Evolutionary conservation across 2,113 vertebrate species (phyloP), one percentile per base, ranked within the genome.

Genomic region (Anhinga rufa): DNA sequence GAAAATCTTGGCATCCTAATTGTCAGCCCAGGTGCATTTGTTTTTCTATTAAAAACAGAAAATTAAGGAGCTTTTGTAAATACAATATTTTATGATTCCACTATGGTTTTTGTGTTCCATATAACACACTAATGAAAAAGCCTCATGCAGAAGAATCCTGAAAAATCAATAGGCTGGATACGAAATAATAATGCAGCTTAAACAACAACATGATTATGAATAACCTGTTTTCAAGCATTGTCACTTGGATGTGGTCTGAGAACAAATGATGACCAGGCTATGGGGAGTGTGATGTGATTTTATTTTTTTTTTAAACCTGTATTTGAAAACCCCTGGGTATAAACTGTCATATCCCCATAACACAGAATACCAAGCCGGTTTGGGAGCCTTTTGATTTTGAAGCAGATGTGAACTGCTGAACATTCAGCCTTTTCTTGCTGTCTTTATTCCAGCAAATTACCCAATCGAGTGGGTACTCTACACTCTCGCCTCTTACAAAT

Each of bases 131-230:
- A 86, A 94, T 66, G 79, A 86, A 93, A 96, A 93, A 95, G 38
- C 38, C 76, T 94, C 68, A 77, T 88, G 95, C 66, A 94, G 92
- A 95, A 95, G 92, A 96, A 90, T 60, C 76, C 87, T 75, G 48
- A 96, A 93, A 97, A 96, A 96, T 90, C 93, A 94, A 95, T 75
- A 93, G 68, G 32, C 71, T 96, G 82, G 88, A 90, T 89, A 94
- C 5, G 7, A 92, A 95, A 83, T 17, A 83, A 55, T 75, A 88
- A 93, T 40, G 69, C 82, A 93, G 79, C 86, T 93, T 94, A 92
- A 96, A 92, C 90, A 96, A 85, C 83, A 93, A 81, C 60, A 92
- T 68, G 88, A 92, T 93, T 95, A 93, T 60, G 76, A 96, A 94
- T 86, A 95, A 94, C 76, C 88, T 60, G 10, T 90, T 93, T 94